Percentiles rank a stretch among this genome's conserved stretches.
Conservation (phyloP, 2,888 invertebrate genomes). For the Periphyllus acericola region DNA sequence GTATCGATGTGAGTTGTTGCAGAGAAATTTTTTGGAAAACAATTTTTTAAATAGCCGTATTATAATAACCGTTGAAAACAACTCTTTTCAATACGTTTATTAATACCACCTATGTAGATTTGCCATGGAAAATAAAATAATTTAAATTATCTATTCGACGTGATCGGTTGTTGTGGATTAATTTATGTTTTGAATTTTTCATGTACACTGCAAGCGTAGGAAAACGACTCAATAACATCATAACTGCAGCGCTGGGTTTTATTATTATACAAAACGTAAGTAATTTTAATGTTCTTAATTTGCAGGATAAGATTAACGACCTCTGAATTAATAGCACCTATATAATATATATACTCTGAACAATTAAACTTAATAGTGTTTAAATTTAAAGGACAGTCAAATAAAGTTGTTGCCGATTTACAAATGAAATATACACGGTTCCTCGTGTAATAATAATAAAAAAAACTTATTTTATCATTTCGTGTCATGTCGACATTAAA, state of each 20-base stretch:
- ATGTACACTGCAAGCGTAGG: no score
- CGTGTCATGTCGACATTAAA: conserved; percentile 27
- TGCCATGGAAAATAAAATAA: background rate
- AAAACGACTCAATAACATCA: no score
- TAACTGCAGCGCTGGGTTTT: no score
- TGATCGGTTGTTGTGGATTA: no score
- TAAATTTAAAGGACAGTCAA: background rate
- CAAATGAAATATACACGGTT: background rate
- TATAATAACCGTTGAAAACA: no score
- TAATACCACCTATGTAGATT: no score
- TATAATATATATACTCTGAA: background rate
- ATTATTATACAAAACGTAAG: background rate
- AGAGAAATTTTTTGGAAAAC: no score
- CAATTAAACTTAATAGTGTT: conserved; percentile 12
- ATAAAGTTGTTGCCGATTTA: conserved; percentile 22
- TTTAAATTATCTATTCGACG: background rate
- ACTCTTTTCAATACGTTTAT: no score
- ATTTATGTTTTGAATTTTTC: no score
- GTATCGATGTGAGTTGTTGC: no score
- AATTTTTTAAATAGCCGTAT: no score
- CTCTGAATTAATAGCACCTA: background rate
- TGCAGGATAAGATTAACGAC: background rate
- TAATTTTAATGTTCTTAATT: background rate
- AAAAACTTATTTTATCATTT: conserved; percentile 14
- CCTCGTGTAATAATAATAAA: no score